A percentile compares a stretch with the other conserved stretches of the same genome.
Conservation (phyloP, 2,797 vertebrate genomes). For the Carapus acus region DNA sequence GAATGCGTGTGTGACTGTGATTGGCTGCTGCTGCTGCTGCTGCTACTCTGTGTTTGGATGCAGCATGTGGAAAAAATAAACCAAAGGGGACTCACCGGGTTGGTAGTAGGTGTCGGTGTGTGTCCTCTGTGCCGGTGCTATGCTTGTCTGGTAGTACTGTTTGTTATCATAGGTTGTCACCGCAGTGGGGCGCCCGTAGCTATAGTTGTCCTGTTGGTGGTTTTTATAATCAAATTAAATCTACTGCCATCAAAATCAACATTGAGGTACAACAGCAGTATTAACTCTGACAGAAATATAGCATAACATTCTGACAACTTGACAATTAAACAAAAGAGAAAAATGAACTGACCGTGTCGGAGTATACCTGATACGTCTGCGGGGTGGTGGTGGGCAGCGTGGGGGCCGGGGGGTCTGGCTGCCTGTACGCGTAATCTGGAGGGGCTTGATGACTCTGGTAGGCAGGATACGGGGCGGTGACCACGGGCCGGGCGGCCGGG, state of each 20-base stretch:
- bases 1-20: no score
- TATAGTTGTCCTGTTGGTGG: constrained; percentile 65
- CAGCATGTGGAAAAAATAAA: not conserved
- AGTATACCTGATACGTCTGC: constrained; percentile 75
- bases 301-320: no score
- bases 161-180: constrained; percentile 67
- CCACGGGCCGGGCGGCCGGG: constrained; percentile 56
- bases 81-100: constrained; percentile 56
- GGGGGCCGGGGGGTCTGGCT: constrained; percentile 58
- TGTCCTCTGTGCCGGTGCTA: constrained; percentile 58
- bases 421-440: constrained; percentile 66
- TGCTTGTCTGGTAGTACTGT: constrained; percentile 66
- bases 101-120: constrained; percentile 65
- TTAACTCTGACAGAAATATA: no score
- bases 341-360: constrained; percentile 63
- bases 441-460: constrained; percentile 67
- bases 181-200: constrained; percentile 52
- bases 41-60: no score
- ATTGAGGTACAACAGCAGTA: constrained; percentile 4
- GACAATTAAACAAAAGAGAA: constrained; percentile 35
- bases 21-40: no score
- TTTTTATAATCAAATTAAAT: constrained; percentile 9
- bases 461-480: constrained; percentile 53
- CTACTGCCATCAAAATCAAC: not conserved
- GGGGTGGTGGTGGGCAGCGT: constrained; percentile 71